phyloP scores from a whole-genome alignment of 2,888 invertebrate genomes.

The Altica lythri region DNA sequence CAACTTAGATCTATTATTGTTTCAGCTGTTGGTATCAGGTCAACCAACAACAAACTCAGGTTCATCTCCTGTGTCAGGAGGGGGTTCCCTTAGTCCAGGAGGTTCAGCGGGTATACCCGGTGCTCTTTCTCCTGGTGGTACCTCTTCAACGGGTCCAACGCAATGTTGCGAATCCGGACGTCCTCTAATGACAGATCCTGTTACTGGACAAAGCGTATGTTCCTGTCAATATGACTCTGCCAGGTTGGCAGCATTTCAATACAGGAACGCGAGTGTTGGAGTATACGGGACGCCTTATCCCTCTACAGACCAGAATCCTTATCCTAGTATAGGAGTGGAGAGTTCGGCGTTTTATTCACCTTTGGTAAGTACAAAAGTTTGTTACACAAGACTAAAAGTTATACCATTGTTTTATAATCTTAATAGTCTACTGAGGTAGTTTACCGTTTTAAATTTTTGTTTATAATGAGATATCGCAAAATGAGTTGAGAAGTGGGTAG shows the following conservation, averaged over 20 bases:
- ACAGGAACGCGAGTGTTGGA: conserved; percentile 75
- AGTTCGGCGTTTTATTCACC: conserved; percentile 95
- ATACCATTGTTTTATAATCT: too few species aligned
- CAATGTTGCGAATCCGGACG: conserved; percentile 88
- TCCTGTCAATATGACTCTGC: conserved; percentile 94
- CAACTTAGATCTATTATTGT: too few species aligned
- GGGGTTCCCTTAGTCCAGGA: conserved; percentile 75
- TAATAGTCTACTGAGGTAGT: too few species aligned
- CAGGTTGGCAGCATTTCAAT: conserved; percentile 79
- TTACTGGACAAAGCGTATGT: conserved; percentile 91
- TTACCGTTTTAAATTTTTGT: too few species aligned
- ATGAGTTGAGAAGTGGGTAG: too few species aligned
- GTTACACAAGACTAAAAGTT: too few species aligned
- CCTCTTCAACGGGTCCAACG: conserved; percentile 53
- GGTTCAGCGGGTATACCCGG: conserved; percentile 59
- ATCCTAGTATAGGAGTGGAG: conserved; percentile 90
- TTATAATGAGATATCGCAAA: too few species aligned
- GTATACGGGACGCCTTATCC: conserved; percentile 89
- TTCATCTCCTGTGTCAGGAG: conserved; percentile 78
- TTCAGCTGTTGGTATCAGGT: conserved; percentile 75
- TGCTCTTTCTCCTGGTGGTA: conserved; percentile 64
- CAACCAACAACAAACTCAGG: conserved; percentile 74
- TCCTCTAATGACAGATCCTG: conserved; percentile 90
- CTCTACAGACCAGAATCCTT: conserved; percentile 89
- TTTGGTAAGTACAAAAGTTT: conserved; percentile 77